Conservation (phyloP, 2,113 vertebrate species). For the Nettapus auritus region DNA sequence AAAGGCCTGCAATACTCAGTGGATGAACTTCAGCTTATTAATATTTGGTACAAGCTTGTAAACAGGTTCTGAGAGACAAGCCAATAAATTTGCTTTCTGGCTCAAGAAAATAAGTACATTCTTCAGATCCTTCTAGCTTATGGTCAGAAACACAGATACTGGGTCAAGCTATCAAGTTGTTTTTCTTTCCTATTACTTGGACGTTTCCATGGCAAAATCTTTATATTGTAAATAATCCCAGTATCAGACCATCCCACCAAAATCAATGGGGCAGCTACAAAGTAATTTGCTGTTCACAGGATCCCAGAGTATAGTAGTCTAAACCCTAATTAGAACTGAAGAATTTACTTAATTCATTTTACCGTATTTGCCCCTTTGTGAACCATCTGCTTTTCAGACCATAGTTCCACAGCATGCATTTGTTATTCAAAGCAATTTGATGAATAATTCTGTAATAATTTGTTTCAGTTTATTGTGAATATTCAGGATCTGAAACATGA, state of each 20-base stretch:
- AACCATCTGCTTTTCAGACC: background rate
- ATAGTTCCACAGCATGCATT: background rate
- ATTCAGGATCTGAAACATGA: constrained; percentile 52
- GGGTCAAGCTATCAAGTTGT: background rate
- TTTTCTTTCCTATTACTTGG: background rate
- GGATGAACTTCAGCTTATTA: background rate
- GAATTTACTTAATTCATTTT: background rate
- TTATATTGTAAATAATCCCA: background rate
- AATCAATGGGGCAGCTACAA: background rate
- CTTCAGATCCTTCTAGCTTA: background rate
- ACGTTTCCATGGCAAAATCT: background rate
- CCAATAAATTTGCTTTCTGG: background rate
- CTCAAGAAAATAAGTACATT: background rate
- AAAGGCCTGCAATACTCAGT: background rate
- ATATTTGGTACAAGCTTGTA: background rate
- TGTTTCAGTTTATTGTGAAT: constrained; percentile 32
- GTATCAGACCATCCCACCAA: background rate
- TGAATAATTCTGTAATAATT: constrained; percentile 57
- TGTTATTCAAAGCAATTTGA: constrained; percentile 34
- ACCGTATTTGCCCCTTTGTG: background rate
- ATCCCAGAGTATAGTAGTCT: background rate
- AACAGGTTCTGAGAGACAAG: background rate
- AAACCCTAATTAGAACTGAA: background rate
- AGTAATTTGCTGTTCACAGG: background rate
- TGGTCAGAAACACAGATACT: background rate